Evolutionary conservation across 2,113 vertebrate species (phyloP), one percentile per base, ranked within the genome.

Genomic region (Semicossyphus pulcher): DNA sequence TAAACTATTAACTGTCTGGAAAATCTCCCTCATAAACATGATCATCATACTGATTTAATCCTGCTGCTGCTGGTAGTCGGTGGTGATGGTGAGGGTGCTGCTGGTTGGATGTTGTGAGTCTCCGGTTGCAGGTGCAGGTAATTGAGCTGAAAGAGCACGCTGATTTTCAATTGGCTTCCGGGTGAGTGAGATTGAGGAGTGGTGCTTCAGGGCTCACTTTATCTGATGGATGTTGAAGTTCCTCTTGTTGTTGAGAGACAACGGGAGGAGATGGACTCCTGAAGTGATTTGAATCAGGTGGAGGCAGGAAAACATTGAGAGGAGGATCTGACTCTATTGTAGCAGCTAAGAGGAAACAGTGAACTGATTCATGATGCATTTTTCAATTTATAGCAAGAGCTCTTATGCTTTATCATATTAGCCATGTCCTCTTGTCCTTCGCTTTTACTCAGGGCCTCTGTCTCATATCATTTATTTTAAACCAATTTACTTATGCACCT

Each of bases 41-140:
- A n/a, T n/a, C n/a, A 36, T 36, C 12, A 21, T 54, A 8, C 45
- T 6, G 9, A 48, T 63, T 21, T 20, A n/a, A 11, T 51, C 21
- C 21, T 51, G 45, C 23, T 25, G 64, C 9, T 37, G 26, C 7
- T 52, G 25, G 7, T 41, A n/a, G n/a, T 15, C 15, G 7, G 16
- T 37, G 15, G 31, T 58, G n/a, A n/a, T n/a, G n/a, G n/a, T n/a
- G n/a, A n/a, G n/a, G n/a, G n/a, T n/a, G n/a, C n/a, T n/a, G n/a
- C n/a, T n/a, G 31, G 44, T 59, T 37, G 31, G 10, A 67, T 56
- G n/a, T 54, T 25, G 3, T 4, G 29, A 45, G 10, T 26, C 66
- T 9, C 16, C n/a, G 31, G n/a, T 23, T 31, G 49, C 63, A 53
- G 63, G 14, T 41, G 48, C 62, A 51, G 23, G 21, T 61, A 23